Base-by-base conservation (phyloP, 2,113 vertebrate species). In the Nannobrachium achirus region DNA sequence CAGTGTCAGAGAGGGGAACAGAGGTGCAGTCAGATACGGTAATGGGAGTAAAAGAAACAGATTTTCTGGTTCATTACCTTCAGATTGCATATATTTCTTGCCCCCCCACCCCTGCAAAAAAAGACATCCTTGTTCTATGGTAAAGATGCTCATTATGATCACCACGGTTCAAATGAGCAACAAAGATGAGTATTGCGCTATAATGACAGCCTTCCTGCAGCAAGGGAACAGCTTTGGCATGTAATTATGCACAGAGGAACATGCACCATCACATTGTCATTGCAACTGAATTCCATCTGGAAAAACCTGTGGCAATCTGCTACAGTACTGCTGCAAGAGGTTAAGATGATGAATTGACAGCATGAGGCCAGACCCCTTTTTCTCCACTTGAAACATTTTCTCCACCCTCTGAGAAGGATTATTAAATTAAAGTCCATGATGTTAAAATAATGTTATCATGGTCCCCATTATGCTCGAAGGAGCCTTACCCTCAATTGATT, bases 1-100 rank as follows among this genome's bases (percentile, higher is more conserved):
- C 13, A 60, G 9, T 15, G 46, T 25, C 13, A 19, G 2, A 62
- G 14, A 7, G 46, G 33, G 38, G 18, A 42, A 19, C 3, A n/a
- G 39, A 56, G 39, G 39, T 11, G 56, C 25, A 25, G 18, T 18
- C 20, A 46, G 15, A 50, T 5, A 41, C 39, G 63, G 48, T 40
- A 48, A 71, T 9, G 38, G 10, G 73, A 46, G 77, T 57, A 64
- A n/a, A 60, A 67, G 39, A 79, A 65, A 66, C 69, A 52, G 3
- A 59, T 80, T 38, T 85, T 83, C 52, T 49, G 76, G 9, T 42
- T 81, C 78, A 85, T 86, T 89, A 80, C 52, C 71, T 53, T 55
- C 46, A 14, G 9, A 71, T 69, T 60, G 14, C 65, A 59, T 9
- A 63, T 41, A 33, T 73, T 75, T 42, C 49, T 6, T 8, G 1